A percentile compares a stretch with the other conserved stretches of the same genome.
Conservation (phyloP, 2,797 vertebrate species). For the Helicolenus hilgendorfi region DNA sequence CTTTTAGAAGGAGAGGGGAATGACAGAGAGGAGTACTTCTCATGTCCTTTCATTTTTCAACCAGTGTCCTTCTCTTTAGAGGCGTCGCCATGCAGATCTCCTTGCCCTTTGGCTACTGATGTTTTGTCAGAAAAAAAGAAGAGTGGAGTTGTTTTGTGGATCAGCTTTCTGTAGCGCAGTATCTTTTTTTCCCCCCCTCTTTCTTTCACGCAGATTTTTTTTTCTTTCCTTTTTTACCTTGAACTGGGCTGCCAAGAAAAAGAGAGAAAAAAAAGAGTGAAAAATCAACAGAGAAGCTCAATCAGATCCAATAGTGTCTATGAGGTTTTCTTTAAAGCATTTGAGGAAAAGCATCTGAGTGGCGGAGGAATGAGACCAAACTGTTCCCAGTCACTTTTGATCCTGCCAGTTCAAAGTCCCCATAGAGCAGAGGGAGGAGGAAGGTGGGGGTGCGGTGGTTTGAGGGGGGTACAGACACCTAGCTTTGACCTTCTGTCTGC, state of each 20-base stretch:
- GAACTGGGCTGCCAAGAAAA: slow-evolving; percentile 86
- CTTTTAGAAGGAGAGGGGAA: slow-evolving; percentile 88
- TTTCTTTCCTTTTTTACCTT: slow-evolving; percentile 81
- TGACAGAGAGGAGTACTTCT: slow-evolving; percentile 90
- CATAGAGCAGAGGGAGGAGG: slow-evolving; percentile 57
- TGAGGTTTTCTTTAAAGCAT: slow-evolving; percentile 89
- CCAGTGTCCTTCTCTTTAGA: slow-evolving; percentile 96
- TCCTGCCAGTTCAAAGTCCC: slow-evolving; percentile 91
- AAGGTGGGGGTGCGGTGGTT: slow-evolving; percentile 44
- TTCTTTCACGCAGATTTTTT: slow-evolving; percentile 67
- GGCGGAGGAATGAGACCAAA: slow-evolving; percentile 87
- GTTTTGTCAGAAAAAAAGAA: slow-evolving; percentile 96
- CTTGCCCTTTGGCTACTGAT: slow-evolving; percentile 97
- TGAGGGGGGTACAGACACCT: slow-evolving; percentile 82
- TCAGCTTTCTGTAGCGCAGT: slow-evolving; percentile 92
- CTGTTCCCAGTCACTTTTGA: slow-evolving; percentile 91
- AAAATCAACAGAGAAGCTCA: slow-evolving; percentile 84
- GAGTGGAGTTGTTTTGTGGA: slow-evolving; percentile 96
- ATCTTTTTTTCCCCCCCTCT: slow-evolving; percentile 45
- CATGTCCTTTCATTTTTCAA: slow-evolving; percentile 92
- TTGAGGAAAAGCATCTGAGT: slow-evolving; percentile 88
- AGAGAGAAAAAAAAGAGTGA: slow-evolving; percentile 65
- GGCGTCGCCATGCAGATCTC: slow-evolving; percentile 95
- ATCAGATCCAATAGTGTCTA: slow-evolving; percentile 88
- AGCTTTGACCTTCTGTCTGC: slow-evolving; percentile 91